Evolutionary conservation across 1,140 invertebrate species (phyloP).

Genomic region (Sarcophaga bullata): DNA sequence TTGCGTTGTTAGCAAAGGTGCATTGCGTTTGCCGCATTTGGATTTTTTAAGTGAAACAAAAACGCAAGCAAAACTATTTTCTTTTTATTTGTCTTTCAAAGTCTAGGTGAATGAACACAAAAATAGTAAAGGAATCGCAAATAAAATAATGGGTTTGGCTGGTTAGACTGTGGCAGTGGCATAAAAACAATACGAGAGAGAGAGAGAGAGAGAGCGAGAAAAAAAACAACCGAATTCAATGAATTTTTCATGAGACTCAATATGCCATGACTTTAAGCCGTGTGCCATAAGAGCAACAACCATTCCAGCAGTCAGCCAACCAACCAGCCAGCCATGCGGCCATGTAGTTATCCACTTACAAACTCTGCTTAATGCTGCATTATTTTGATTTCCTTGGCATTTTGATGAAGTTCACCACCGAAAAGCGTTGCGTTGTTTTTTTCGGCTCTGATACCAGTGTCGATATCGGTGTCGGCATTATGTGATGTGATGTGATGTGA

Average conservation of each 20-base stretch:
- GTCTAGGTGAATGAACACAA: conserved; percentile 37
- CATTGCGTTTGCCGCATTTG: conserved; percentile 12
- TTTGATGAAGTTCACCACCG: conserved; percentile 26
- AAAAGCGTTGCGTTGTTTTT: conserved; percentile 27
- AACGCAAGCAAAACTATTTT: conserved; percentile 18
- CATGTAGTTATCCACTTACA: not conserved
- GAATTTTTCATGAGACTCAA: conserved; percentile 35
- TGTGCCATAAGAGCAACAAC: not conserved
- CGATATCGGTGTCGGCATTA: not conserved
- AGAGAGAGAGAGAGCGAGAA: not conserved
- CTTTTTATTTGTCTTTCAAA: conserved; percentile 35
- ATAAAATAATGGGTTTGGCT: conserved; percentile 28
- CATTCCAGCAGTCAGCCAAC: not conserved
- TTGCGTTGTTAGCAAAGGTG: conserved; percentile 2
- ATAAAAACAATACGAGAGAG: not conserved
- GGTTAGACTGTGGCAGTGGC: not conserved
- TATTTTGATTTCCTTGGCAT: conserved; percentile 12
- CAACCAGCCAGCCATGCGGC: no score
- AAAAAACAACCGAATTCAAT: conserved; percentile 20
- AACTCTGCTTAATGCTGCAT: not conserved
- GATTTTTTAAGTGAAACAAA: not conserved
- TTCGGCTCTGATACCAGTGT: not conserved
- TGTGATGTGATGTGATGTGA: not conserved
- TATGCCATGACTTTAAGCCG: not conserved
- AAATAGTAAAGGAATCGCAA: not conserved